phyloP scores from a whole-genome alignment of 2,797 vertebrate species.

The Adrianichthys oophorus region DNA sequence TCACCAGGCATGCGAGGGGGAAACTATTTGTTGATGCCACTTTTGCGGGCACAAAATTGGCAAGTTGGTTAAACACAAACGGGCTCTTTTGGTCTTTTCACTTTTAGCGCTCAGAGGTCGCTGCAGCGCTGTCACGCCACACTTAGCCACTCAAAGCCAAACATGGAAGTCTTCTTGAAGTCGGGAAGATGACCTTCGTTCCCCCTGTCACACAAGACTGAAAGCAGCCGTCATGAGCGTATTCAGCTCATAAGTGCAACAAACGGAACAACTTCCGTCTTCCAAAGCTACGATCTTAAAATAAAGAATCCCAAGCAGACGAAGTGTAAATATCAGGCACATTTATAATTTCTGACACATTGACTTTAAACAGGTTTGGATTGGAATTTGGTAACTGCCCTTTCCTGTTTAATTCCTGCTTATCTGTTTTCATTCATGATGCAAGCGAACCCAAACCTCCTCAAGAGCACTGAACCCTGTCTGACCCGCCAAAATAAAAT shows the following conservation, averaged over 20 bases:
- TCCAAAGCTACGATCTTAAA: background rate
- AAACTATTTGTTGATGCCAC: slow-evolving; percentile 47
- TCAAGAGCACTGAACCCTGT: slow-evolving; percentile 36
- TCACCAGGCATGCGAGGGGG: slow-evolving; percentile 34
- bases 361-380: background rate
- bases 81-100: slow-evolving; percentile 6
- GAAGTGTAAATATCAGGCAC: background rate
- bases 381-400: slow-evolving; percentile 1
- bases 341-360: slow-evolving; percentile 3
- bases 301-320: background rate
- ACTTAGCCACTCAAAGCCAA: slow-evolving; percentile 31
- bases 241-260: too few species aligned
- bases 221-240: too few species aligned
- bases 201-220: background rate
- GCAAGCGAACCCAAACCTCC: slow-evolving; percentile 12
- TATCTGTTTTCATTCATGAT: slow-evolving; percentile 16
- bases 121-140: slow-evolving; percentile 46
- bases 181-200: slow-evolving; percentile 22
- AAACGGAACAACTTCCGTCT: background rate
- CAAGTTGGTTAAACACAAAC: slow-evolving; percentile 20
- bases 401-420: slow-evolving; percentile 14
- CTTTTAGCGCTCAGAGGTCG: slow-evolving; percentile 15
- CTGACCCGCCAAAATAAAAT: slow-evolving; percentile 31
- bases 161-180: slow-evolving; percentile 33
- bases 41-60: slow-evolving; percentile 30